Evolutionary conservation across 2,888 invertebrate species (phyloP).

Genomic region (Erebia epiphron): DNA sequence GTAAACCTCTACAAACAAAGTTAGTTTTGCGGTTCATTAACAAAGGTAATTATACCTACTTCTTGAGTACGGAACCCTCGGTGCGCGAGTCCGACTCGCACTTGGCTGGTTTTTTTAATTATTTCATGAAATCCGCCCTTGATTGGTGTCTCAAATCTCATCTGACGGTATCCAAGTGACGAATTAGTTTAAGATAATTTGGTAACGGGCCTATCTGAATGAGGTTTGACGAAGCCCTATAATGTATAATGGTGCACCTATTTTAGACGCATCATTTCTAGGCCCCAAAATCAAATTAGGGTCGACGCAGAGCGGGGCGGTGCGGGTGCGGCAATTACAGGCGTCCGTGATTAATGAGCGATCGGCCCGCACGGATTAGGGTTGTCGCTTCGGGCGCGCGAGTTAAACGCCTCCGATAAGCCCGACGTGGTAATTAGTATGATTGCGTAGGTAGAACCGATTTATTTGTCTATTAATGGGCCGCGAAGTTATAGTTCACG

Average conservation of each 20-base stretch:
- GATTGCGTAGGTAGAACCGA: conserved; percentile 34
- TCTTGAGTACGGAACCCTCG: too few relatives aligned
- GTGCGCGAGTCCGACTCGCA: too few relatives aligned
- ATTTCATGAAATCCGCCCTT: too few relatives aligned
- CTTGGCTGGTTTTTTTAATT: too few relatives aligned
- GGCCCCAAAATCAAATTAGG: conserved; percentile 73
- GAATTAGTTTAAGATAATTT: too few relatives aligned
- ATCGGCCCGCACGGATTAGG: conserved; percentile 61
- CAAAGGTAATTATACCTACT: too few relatives aligned
- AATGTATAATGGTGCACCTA: not conserved
- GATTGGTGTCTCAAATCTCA: too few relatives aligned
- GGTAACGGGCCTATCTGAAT: too few relatives aligned
- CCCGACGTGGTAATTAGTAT: conserved; percentile 41
- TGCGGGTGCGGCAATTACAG: conserved; percentile 64
- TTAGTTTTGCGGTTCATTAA: too few relatives aligned
- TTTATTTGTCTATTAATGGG: conserved; percentile 34
- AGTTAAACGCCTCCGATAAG: conserved; percentile 41
- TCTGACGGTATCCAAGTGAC: too few relatives aligned
- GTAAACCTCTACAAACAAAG: too few relatives aligned
- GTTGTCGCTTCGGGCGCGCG: conserved; percentile 42
- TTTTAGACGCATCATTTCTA: conserved; percentile 60
- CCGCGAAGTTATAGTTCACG: conserved; percentile 13
- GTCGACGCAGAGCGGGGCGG: conserved; percentile 52
- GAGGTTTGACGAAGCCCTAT: too few relatives aligned
- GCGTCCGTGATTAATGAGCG: conserved; percentile 77